Evolutionary conservation across 2,113 vertebrate genomes (phyloP), one percentile per base, ranked within the genome.

Genomic region (Hydropotes inermis): DNA sequence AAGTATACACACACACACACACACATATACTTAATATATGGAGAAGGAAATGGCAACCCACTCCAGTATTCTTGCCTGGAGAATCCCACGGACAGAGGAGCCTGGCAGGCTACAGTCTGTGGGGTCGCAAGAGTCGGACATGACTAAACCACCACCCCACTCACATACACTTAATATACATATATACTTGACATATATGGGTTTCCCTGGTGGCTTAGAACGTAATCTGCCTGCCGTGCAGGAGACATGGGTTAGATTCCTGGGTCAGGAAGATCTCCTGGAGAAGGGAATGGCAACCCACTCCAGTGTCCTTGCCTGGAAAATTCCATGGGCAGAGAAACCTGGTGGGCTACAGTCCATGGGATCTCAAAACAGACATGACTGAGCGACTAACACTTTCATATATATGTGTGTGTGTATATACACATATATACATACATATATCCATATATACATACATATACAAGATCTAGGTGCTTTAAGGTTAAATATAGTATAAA

Each of bases 341-440:
- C 67, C 67, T 70, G 67, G 67, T 70, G n/a, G n/a, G 5, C 67
- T 70, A 70, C 10, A 70, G 67, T 70, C 67, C n/a, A 70, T 70
- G n/a, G 19, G n/a, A 70, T 70, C n/a, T 70, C 19, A 70, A 11
- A 67, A n/a, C n/a, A 70, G n/a, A 36, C n/a, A 70, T 70, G 67
- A 39, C n/a, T 70, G 19, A 70, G 9, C 2, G 1, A 70, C n/a
- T 70, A 12, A 70, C 39, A 39, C 67, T 70, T 39, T 70, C 10
- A 12, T 36, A 12, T 36, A 6, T 70, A 0, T 70, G 0, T 70
- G 2, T 67, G 17, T 70, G 17, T 67, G 17, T 67, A 8, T n/a
- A 4, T 61, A 14, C 13, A 28, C 12, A 13, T 60, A 61, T 30
- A 7, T 61, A 50, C 12, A 50, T 50, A 50, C 47, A 50, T 50